Conservation (phyloP, 2,888 invertebrate genomes). For the Ceriagrion tenellum region DNA sequence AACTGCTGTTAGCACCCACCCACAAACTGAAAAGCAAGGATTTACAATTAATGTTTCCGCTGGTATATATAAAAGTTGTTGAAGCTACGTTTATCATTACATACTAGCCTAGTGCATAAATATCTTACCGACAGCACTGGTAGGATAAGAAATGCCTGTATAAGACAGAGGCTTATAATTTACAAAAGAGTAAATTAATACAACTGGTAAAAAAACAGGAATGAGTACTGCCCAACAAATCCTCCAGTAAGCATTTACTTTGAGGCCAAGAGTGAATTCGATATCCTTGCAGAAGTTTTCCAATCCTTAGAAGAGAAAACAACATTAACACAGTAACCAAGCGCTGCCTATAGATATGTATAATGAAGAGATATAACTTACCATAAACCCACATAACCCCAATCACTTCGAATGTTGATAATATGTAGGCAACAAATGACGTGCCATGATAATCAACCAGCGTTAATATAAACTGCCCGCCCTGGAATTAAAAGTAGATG, state of each 20-base stretch:
- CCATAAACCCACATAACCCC: constrained; percentile 83
- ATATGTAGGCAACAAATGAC: constrained; percentile 81
- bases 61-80: neutral
- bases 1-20: constrained; percentile 79
- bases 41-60: neutral
- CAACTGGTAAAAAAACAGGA: constrained; percentile 82
- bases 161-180: constrained; percentile 83
- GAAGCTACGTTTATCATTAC: neutral
- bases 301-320: constrained; percentile 78
- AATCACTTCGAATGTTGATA: constrained; percentile 81
- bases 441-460: constrained; percentile 83
- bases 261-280: constrained; percentile 88
- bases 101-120: neutral
- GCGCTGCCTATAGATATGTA: neutral
- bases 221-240: constrained; percentile 88
- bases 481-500: constrained; percentile 76
- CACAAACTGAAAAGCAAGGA: constrained; percentile 77
- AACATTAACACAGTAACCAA: neutral
- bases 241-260: constrained; percentile 88
- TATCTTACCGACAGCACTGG: constrained; percentile 35
- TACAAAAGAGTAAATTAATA: constrained; percentile 85
- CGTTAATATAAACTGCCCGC: constrained; percentile 82
- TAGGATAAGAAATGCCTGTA: constrained; percentile 82
- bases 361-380: constrained; percentile 72
- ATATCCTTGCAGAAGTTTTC: constrained; percentile 85